Base-by-base conservation (phyloP, 2,113 vertebrate genomes). In the Balaeniceps rex region DNA sequence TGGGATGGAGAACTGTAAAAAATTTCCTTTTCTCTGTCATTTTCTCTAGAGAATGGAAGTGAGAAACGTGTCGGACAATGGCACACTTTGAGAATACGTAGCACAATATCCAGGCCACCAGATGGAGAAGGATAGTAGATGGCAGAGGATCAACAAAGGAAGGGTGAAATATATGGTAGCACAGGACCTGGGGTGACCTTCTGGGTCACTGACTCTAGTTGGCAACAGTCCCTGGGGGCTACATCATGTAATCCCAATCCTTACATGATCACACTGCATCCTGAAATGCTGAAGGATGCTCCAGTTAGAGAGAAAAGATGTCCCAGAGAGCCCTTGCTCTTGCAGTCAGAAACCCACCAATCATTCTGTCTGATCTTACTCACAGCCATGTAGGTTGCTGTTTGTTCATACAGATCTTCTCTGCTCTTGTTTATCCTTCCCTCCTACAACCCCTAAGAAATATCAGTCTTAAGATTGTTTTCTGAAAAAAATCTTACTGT, bases 31-130 rank as follows among this genome's bases (percentile, higher is more conserved):
- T 42, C 64, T 78, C 33, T 63, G 26, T n/a, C 7, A 51, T 71
- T 75, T 85, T 61, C 10, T 76, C n/a, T 49, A 81, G 21, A 44
- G 5, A 60, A 60, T 5, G 0, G 1, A 81, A 80, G 33, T 14
- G 42, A 83, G 33, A 47, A 29, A 57, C 2, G 0, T 17, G 4
- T 31, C 15, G 47, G 28, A 76, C 57, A 71, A 13, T 42, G 0
- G 7, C 18, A 17, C 33, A 5, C 15, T 89, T 66, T 57, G 81
- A 71, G 46, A 70, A 65, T 13, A 40, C 0, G 1, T 7, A 58
- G 15, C 12, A 68, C 15, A 71, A 25, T 29, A 71, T 57, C 19
- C 34, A 72, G 58, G 63, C 7, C 28, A 54, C 33, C 49, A 25
- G 25, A 49, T 49, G 33, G 31, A 71, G 63, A 38, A 87, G 25